phyloP scores from a whole-genome alignment of 2,113 vertebrate species.

The Psettodes erumei region DNA sequence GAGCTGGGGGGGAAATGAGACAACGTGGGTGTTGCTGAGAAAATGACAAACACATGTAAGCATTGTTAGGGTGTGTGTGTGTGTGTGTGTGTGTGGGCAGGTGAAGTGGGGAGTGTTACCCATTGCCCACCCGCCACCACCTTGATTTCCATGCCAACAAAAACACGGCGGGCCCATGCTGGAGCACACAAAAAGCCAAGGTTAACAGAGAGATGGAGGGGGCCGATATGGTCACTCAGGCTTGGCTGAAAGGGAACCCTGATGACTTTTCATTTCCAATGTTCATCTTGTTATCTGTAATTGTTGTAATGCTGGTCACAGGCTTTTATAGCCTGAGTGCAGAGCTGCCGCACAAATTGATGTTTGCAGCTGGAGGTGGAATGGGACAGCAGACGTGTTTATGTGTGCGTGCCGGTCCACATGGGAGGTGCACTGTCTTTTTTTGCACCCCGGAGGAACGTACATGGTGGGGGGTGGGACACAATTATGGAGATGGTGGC shows the following conservation, averaged over 20 bases:
- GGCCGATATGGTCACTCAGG: conserved; percentile 58
- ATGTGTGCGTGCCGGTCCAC: not conserved
- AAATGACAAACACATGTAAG: conserved; percentile 38
- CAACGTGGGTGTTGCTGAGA: conserved; percentile 4
- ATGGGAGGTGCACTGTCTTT: conserved; percentile 10
- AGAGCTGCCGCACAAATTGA: conserved; percentile 61
- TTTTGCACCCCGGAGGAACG: conserved; percentile 12
- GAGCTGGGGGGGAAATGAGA: conserved; percentile 14
- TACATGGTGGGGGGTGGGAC: conserved; percentile 9
- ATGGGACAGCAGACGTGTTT: not conserved
- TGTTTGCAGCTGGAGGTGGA: conserved; percentile 50
- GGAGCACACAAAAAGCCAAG: conserved; percentile 66
- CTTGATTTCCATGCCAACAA: conserved; percentile 61
- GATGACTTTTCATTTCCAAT: conserved; percentile 80
- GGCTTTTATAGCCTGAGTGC: conserved; percentile 61
- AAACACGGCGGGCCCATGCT: conserved; percentile 8
- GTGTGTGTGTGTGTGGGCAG: not conserved
- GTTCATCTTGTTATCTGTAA: conserved; percentile 83
- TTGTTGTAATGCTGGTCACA: conserved; percentile 61
- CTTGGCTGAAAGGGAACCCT: conserved; percentile 56
- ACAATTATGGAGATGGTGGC: conserved; percentile 63
- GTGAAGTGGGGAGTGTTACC: not conserved
- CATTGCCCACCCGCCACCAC: not conserved
- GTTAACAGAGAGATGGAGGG: conserved; percentile 73
- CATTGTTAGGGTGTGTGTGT: not conserved